Percentiles rank a stretch among this genome's conserved stretches.
Evolutionary conservation across 2,797 vertebrate genomes (phyloP).

Genomic region (Malurus leucopterus): DNA sequence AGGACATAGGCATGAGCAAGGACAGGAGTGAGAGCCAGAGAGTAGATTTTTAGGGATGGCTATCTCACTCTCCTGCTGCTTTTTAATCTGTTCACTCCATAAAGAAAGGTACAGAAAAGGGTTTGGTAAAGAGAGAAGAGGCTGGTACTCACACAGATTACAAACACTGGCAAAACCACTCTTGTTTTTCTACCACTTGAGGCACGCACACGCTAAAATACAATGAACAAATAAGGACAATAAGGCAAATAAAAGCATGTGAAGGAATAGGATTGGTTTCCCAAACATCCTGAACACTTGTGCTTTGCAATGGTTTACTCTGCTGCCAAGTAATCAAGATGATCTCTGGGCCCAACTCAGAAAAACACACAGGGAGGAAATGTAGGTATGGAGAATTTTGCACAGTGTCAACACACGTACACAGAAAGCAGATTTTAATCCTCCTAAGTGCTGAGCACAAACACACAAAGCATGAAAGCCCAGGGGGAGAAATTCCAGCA

Average conservation of each 20-base stretch:
- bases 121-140: background rate
- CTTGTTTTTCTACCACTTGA: background rate
- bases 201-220: background rate
- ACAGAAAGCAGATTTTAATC: background rate
- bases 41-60: background rate
- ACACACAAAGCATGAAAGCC: background rate
- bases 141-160: background rate
- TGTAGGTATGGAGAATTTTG: background rate
- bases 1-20: background rate
- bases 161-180: background rate
- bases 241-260: background rate
- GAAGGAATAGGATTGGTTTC: background rate
- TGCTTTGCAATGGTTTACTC: background rate
- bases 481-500: background rate
- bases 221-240: background rate
- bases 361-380: background rate
- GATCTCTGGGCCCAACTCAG: background rate
- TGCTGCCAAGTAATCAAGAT: background rate
- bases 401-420: background rate
- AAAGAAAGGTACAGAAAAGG: background rate
- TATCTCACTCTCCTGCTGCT: background rate
- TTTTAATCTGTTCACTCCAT: background rate
- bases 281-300: background rate
- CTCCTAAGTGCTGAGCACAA: background rate
- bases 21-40: background rate